Evolutionary conservation across 2,888 invertebrate genomes (phyloP).

Genomic region (Eupithecia abbreviata): DNA sequence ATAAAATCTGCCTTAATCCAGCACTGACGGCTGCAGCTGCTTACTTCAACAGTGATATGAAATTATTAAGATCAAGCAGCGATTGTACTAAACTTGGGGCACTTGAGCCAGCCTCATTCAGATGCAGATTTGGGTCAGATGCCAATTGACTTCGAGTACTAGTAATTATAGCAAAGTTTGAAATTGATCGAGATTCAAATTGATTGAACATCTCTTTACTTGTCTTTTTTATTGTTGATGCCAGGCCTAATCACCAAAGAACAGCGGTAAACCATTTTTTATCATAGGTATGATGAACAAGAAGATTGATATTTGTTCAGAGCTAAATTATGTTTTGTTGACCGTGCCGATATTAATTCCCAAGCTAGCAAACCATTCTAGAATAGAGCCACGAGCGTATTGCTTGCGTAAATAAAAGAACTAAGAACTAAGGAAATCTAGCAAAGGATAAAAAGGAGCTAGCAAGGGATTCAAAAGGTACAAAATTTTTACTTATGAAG

Average conservation of each 20-base stretch:
- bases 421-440: too few species aligned
- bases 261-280: not conserved
- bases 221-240: not conserved
- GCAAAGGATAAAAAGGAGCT: too few species aligned
- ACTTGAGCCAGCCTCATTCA: conserved; percentile 70
- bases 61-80: conserved; percentile 77
- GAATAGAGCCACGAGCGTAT: too few species aligned
- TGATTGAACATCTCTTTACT: conserved; percentile 10
- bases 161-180: conserved; percentile 64
- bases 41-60: conserved; percentile 72
- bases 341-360: too few species aligned
- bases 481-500: too few species aligned
- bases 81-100: conserved; percentile 75
- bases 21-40: conserved; percentile 50
- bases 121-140: conserved; percentile 79
- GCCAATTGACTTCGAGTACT: conserved; percentile 74
- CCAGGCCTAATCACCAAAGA: not conserved
- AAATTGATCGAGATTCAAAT: conserved; percentile 46
- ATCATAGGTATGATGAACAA: too few species aligned
- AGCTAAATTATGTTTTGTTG: too few species aligned
- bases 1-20: not conserved
- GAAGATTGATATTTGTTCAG: too few species aligned
- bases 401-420: too few species aligned
- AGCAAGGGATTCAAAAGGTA: too few species aligned
- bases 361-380: too few species aligned